These are phyloP conservation scores for Rutilus rutilus DNA, from an alignment of 2,113 vertebrate species.

Conservation along the genomic window DNA sequence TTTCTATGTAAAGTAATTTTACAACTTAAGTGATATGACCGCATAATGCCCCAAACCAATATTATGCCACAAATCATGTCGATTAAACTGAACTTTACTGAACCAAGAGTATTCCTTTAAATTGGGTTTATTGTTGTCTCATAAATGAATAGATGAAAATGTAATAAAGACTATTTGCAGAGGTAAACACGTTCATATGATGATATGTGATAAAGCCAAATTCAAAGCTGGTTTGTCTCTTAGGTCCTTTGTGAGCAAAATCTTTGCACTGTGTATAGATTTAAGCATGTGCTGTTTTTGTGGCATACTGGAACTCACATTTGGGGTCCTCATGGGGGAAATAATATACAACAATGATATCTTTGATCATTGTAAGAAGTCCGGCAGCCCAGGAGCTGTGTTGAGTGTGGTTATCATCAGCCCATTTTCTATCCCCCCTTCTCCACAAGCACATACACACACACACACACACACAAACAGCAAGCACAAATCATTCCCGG, in stretches of 20 bases:
- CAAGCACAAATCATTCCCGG: constrained; percentile 90
- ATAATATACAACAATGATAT: constrained; percentile 90
- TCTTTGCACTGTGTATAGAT: constrained; percentile 32
- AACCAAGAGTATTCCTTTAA: background rate
- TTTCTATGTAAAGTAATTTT: no score
- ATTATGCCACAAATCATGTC: background rate
- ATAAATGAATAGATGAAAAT: background rate
- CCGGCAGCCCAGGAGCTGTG: constrained; percentile 82
- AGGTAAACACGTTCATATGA: constrained; percentile 26
- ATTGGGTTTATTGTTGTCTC: background rate
- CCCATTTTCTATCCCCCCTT: constrained; percentile 86
- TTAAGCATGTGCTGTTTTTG: constrained; percentile 60
- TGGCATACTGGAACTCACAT: constrained; percentile 86
- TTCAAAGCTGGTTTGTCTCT: constrained; percentile 21
- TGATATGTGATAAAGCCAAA: constrained; percentile 20
- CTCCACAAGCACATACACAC: constrained; percentile 33
- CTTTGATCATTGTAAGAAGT: constrained; percentile 91
- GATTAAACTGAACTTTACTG: background rate
- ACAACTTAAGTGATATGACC: background rate
- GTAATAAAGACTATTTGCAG: background rate
- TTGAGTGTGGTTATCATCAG: constrained; percentile 92
- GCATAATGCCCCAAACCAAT: background rate
- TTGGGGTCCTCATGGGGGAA: constrained; percentile 80
- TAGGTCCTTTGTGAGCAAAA: constrained; percentile 21
- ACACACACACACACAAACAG: constrained; percentile 42